Conservation (phyloP, 1,140 invertebrate species). For the Asobara japonica region DNA sequence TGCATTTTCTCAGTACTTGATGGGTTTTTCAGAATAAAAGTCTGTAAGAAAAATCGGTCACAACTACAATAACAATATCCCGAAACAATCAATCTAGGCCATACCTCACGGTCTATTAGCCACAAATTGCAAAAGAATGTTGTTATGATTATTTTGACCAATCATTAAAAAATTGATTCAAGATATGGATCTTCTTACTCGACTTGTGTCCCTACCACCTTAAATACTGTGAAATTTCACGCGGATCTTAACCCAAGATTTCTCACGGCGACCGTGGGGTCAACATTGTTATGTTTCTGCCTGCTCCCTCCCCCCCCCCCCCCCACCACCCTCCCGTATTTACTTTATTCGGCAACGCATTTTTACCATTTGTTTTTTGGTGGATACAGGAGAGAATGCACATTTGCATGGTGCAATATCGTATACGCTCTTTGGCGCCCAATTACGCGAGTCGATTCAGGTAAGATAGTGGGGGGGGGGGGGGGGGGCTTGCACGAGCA, state of each 20-base stretch:
- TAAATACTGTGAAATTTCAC: slow-evolving; percentile 17
- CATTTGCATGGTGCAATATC: slow-evolving; percentile 67
- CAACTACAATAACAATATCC: too few relatives aligned
- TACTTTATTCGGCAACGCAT: slow-evolving; percentile 31
- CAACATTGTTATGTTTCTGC: neutral
- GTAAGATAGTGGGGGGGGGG: slow-evolving; percentile 59
- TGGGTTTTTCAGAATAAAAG: neutral
- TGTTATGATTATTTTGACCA: too few relatives aligned
- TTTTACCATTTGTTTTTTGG: slow-evolving; percentile 45
- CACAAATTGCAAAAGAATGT: too few relatives aligned
- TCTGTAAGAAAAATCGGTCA: too few relatives aligned
- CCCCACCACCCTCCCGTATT: neutral
- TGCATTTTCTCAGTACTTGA: too few relatives aligned
- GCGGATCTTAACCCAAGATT: slow-evolving; percentile 25
- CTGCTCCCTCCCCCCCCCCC: neutral
- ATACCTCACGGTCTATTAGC: too few relatives aligned
- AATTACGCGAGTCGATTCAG: slow-evolving; percentile 66
- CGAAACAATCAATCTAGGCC: too few relatives aligned
- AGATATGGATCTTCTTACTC: too few relatives aligned
- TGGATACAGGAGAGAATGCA: slow-evolving; percentile 43
- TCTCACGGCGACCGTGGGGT: slow-evolving; percentile 1
- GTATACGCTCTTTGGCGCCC: slow-evolving; percentile 64
- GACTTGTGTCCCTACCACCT: too few relatives aligned
- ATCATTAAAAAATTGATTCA: too few relatives aligned
- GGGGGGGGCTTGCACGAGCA: slow-evolving; percentile 49